phyloP scores from a whole-genome alignment of 2,888 invertebrate species.

The Agrilus biguttatus region DNA sequence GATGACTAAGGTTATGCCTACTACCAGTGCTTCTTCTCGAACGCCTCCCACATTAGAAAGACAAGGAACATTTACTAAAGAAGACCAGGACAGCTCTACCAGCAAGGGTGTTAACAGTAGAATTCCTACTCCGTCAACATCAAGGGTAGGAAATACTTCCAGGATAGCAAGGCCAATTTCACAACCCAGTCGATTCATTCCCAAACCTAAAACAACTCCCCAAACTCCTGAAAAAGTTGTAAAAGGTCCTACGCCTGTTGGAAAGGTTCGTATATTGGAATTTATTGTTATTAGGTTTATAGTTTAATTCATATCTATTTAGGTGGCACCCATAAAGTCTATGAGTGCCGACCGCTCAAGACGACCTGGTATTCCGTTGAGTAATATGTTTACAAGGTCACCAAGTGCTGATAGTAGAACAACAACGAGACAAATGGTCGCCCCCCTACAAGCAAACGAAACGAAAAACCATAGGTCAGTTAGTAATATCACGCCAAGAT shows the following conservation, averaged over 20 bases:
- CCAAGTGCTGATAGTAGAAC: slow-evolving; percentile 29
- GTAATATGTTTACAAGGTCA: slow-evolving; percentile 22
- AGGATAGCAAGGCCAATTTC: slow-evolving; percentile 24
- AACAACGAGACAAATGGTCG: slow-evolving; percentile 9
- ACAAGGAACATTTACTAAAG: slow-evolving; percentile 87
- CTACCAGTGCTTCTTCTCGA: slow-evolving; percentile 6
- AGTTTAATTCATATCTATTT: too few species aligned
- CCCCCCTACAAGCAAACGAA: slow-evolving; percentile 23
- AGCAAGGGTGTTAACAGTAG: slow-evolving; percentile 8
- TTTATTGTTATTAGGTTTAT: too few species aligned
- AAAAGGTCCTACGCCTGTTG: slow-evolving; percentile 6
- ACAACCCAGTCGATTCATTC: slow-evolving; percentile 19
- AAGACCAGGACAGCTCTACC: slow-evolving; percentile 39
- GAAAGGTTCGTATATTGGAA: slow-evolving; percentile 22
- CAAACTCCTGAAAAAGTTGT: slow-evolving; percentile 22
- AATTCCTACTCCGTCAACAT: slow-evolving; percentile 16
- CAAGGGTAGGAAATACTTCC: slow-evolving; percentile 19
- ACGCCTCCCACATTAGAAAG: slow-evolving; percentile 46
- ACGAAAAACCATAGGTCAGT: slow-evolving; percentile 9
- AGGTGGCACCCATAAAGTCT: slow-evolving; percentile 17
- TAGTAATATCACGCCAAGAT: slow-evolving; percentile 24
- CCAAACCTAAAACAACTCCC: slow-evolving; percentile 24
- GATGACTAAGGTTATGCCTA: slow-evolving; percentile 8
- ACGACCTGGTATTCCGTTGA: slow-evolving; percentile 8
- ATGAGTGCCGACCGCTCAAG: slow-evolving; percentile 20